A percentile compares a stretch with the other conserved stretches of the same genome.
Evolutionary conservation across 2,797 vertebrate species (phyloP).

Genomic region (Pangasius larnaudii): DNA sequence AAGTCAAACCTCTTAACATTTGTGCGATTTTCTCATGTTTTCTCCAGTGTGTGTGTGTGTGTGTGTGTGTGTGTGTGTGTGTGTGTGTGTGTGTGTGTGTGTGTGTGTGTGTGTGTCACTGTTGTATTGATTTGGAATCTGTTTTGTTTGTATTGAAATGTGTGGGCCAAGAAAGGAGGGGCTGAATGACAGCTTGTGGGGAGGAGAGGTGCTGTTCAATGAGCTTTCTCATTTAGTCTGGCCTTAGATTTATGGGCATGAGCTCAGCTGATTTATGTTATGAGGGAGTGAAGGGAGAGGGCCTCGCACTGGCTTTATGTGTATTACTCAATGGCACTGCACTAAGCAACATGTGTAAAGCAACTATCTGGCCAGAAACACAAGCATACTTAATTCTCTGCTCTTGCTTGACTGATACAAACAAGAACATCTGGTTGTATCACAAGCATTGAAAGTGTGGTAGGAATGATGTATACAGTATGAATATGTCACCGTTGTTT

Average conservation of each 20-base stretch:
- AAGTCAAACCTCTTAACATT: constrained; percentile 51
- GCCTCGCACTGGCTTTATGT: constrained; percentile 47
- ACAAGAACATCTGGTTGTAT: constrained; percentile 7
- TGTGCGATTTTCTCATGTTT: constrained; percentile 51
- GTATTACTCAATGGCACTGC: constrained; percentile 53
- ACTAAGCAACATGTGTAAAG: constrained; percentile 49
- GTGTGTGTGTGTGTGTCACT: constrained; percentile 36
- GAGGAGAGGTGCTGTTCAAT: constrained; percentile 54
- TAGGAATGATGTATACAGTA: neutral
- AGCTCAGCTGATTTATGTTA: constrained; percentile 62
- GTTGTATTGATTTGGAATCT: constrained; percentile 55
- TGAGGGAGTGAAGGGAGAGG: constrained; percentile 29
- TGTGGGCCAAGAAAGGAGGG: constrained; percentile 51
- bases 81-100: constrained; percentile 13
- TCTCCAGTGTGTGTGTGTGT: constrained; percentile 25
- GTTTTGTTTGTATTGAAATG: constrained; percentile 63
- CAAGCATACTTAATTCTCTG: constrained; percentile 16
- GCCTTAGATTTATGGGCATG: constrained; percentile 57
- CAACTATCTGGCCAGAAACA: constrained; percentile 38
- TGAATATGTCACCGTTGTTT: neutral
- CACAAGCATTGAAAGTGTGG: neutral
- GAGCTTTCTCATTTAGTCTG: constrained; percentile 61
- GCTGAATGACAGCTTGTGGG: constrained; percentile 54
- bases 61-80: constrained; percentile 42
- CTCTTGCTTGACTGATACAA: neutral